Percentiles rank a stretch among this genome's conserved stretches.
These are phyloP conservation scores for Psilopogon haemacephalus DNA, from an alignment of 2,113 vertebrate species.

Conservation along the genomic window DNA sequence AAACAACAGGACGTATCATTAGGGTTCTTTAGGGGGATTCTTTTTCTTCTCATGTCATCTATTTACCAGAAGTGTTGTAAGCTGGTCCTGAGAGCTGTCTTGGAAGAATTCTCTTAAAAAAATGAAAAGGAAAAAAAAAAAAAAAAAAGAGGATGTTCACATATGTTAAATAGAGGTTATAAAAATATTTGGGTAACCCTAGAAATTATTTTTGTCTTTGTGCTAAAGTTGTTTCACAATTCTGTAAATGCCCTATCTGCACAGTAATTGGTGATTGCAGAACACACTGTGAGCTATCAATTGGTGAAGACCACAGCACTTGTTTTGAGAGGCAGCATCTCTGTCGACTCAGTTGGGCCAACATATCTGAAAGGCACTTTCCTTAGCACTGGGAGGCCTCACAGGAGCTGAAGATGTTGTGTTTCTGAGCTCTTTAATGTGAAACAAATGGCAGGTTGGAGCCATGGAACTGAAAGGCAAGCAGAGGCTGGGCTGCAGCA, in stretches of 20 bases:
- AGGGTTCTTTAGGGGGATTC: background rate
- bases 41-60: constrained; percentile 3
- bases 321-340: background rate
- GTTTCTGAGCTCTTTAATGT: background rate
- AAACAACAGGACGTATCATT: constrained; percentile 8
- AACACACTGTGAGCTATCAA: background rate
- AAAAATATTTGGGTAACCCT: background rate
- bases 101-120: background rate
- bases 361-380: background rate
- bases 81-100: background rate
- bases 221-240: background rate
- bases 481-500: too few relatives aligned
- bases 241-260: background rate
- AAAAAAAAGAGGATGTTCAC: background rate
- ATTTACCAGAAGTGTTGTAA: background rate
- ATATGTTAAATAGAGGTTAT: background rate
- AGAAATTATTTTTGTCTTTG: background rate
- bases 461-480: background rate
- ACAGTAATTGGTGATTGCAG: background rate
- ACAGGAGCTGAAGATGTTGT: background rate
- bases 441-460: background rate
- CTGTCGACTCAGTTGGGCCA: background rate
- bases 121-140: background rate
- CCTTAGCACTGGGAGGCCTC: background rate
- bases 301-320: background rate